Evolutionary conservation across 2,113 vertebrate genomes (phyloP).

Genomic region (Myotis lucifugus): DNA sequence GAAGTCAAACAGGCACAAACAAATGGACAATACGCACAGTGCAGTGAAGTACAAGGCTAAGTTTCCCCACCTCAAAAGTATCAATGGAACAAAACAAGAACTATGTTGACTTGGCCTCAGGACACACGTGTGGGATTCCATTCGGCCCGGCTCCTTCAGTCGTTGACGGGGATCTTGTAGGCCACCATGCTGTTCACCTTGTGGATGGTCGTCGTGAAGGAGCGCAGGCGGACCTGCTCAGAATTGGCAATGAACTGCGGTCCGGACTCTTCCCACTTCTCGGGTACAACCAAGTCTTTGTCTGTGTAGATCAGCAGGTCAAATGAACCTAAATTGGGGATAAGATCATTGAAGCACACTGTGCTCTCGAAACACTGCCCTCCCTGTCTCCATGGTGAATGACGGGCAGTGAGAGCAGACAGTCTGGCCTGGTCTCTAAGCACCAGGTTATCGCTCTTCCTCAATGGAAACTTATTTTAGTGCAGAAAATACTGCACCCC

Average conservation of each 20-base stretch:
- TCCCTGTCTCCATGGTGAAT: neutral
- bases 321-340: conserved; percentile 90
- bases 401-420: neutral
- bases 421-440: neutral
- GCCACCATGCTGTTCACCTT: conserved; percentile 96
- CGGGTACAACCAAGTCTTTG: conserved; percentile 93
- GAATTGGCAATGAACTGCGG: conserved; percentile 95
- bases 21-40: neutral
- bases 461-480: neutral
- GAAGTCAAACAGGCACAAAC: neutral
- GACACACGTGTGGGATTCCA: neutral
- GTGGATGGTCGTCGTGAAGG: conserved; percentile 97
- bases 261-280: conserved; percentile 97
- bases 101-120: neutral
- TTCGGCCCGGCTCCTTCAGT: conserved; percentile 37
- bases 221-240: conserved; percentile 94
- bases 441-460: neutral
- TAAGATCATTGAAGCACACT: neutral
- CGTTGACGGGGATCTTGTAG: conserved; percentile 85
- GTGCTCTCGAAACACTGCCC: neutral
- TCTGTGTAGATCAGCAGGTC: conserved; percentile 97
- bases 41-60: neutral
- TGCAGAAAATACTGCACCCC: neutral
- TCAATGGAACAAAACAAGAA: neutral
- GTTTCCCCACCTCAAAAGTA: conserved; percentile 14